Conservation (phyloP, 2,113 vertebrate species). For the Mohoua ochrocephala region DNA sequence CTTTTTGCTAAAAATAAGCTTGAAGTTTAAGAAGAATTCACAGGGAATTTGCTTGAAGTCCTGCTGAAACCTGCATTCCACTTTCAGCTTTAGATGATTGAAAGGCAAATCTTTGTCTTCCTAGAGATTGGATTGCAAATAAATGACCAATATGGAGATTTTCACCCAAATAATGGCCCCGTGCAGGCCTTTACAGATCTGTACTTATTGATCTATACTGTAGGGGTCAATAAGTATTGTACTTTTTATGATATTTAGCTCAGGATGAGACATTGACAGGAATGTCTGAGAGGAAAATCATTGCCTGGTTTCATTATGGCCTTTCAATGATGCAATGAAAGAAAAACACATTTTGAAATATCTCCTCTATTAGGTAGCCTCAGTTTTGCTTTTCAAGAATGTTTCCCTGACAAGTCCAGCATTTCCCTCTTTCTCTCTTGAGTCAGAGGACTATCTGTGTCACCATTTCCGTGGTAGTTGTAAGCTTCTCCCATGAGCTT, state of each 20-base stretch:
- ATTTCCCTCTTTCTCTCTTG: not conserved
- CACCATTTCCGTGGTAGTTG: not conserved
- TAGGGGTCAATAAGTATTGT: not conserved
- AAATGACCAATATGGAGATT: not conserved
- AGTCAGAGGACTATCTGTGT: not conserved
- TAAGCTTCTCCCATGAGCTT: not conserved
- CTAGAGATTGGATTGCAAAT: not conserved
- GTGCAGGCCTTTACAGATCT: not conserved
- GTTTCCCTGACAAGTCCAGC: not conserved
- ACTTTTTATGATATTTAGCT: not conserved
- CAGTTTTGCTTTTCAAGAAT: slow-evolving; percentile 27
- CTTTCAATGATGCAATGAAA: not conserved
- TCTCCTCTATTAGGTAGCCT: not conserved
- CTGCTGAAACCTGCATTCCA: not conserved
- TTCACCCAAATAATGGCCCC: not conserved
- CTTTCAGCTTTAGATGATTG: not conserved
- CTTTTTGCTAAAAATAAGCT: not conserved
- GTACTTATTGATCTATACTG: not conserved
- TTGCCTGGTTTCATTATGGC: not conserved
- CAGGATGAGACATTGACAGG: not conserved
- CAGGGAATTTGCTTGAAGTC: not conserved
- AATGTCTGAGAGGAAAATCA: not conserved
- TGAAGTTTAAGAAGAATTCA: not conserved
- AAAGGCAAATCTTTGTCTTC: not conserved
- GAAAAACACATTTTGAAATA: not conserved